Percentiles rank a stretch among this genome's conserved stretches.
phyloP scores from a whole-genome alignment of 2,888 invertebrate genomes.

The Pomacea canaliculata region DNA sequence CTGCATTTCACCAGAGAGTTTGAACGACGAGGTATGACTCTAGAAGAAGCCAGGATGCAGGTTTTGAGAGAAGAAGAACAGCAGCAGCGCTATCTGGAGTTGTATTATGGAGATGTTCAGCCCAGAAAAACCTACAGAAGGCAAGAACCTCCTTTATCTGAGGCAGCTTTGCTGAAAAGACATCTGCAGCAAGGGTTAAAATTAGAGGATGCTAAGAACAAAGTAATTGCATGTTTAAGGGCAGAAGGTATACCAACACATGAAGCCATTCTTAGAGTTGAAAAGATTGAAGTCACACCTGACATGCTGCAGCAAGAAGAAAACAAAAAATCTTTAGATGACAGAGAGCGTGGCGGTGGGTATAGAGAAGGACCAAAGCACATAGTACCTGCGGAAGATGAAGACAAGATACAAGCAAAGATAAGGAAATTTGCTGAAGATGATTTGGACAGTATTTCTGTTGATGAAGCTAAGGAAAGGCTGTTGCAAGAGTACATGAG shows the following conservation, averaged over 20 bases:
- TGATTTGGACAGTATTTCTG: conserved; percentile 11
- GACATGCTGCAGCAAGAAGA: not conserved
- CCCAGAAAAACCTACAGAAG: not conserved
- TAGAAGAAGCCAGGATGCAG: conserved; percentile 2
- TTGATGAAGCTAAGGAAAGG: conserved; percentile 21
- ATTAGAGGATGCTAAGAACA: conserved; percentile 17
- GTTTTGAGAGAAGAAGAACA: conserved; percentile 16
- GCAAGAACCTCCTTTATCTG: not conserved
- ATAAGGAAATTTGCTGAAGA: not conserved
- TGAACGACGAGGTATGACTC: conserved; percentile 16
- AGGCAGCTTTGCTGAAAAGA: conserved; percentile 1
- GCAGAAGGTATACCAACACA: conserved; percentile 15
- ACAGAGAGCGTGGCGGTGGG: not conserved
- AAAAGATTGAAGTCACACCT: conserved; percentile 5
- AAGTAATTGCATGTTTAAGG: conserved; percentile 12
- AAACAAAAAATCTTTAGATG: not conserved
- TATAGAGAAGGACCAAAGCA: not conserved
- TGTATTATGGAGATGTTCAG: not conserved
- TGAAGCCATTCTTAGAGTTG: conserved; percentile 18
- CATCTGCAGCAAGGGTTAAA: conserved; percentile 4
- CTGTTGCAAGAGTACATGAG: conserved; percentile 20
- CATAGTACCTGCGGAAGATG: not conserved
- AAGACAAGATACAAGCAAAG: no score
- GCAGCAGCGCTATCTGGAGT: not conserved
- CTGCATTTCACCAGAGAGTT: conserved; percentile 9